phyloP scores from a whole-genome alignment of 2,113 vertebrate genomes.

The Orthonyx spaldingii region DNA sequence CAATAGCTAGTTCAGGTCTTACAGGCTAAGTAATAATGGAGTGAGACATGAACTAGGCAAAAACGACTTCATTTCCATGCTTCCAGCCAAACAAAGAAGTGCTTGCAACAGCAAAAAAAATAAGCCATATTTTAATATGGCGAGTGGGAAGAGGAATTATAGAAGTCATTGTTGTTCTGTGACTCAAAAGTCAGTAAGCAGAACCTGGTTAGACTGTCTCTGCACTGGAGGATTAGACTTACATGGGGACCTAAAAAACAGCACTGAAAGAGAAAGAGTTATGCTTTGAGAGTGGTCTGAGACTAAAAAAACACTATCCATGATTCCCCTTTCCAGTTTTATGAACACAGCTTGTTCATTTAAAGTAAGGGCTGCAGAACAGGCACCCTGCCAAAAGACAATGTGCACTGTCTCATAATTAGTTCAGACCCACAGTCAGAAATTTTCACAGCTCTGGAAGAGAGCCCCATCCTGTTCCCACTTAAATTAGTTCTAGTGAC shows the following conservation, averaged over 20 bases:
- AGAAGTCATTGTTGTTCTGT: constrained; percentile 18
- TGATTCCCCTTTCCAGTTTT: constrained; percentile 36
- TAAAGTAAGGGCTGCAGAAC: constrained; percentile 14
- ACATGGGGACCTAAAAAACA: not conserved
- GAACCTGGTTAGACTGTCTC: constrained; percentile 33
- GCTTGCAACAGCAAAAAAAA: constrained; percentile 42
- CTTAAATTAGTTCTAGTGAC: constrained; percentile 1
- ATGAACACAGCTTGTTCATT: constrained; percentile 28
- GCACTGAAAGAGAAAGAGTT: not conserved
- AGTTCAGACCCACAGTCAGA: constrained; percentile 35
- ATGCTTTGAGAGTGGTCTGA: constrained; percentile 42
- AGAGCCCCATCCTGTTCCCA: not conserved
- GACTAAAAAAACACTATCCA: constrained; percentile 31
- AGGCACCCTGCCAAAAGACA: constrained; percentile 41
- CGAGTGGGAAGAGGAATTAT: constrained; percentile 41
- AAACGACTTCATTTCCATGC: not conserved
- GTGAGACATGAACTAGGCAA: constrained; percentile 4
- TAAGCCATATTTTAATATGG: constrained; percentile 17
- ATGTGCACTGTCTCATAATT: constrained; percentile 6
- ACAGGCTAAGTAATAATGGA: not conserved
- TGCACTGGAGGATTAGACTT: constrained; percentile 34
- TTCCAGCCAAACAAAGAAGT: constrained; percentile 34
- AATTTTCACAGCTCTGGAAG: constrained; percentile 43
- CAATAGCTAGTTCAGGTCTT: constrained; percentile 8
- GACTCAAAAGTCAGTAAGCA: constrained; percentile 28